These are phyloP conservation scores for Corvus moneduloides DNA, from an alignment of 2,113 vertebrate species.

Conservation along the genomic window DNA sequence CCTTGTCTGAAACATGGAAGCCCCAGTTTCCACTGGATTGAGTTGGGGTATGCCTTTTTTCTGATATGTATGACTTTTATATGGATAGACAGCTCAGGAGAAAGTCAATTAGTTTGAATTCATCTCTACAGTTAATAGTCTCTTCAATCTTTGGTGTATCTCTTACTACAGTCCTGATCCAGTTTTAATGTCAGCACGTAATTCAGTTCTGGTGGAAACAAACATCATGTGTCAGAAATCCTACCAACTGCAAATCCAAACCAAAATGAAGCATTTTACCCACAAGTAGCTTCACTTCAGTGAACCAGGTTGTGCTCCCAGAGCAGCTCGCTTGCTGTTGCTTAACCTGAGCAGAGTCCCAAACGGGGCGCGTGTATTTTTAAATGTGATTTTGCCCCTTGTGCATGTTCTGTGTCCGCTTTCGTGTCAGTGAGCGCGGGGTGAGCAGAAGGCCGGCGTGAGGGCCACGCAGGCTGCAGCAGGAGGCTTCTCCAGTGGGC, in stretches of 20 bases:
- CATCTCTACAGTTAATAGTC: background rate
- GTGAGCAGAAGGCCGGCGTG: constrained; percentile 67
- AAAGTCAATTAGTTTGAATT: background rate
- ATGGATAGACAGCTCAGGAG: background rate
- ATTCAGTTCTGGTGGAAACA: background rate
- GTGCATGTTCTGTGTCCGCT: background rate
- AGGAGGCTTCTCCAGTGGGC: constrained; percentile 69
- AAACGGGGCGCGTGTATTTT: fast-evolving
- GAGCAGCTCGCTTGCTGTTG: fast-evolving
- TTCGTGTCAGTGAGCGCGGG: background rate
- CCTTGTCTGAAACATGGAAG: background rate
- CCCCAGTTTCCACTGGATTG: background rate
- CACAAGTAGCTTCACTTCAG: background rate
- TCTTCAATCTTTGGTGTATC: background rate
- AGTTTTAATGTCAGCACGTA: background rate
- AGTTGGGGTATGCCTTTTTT: background rate
- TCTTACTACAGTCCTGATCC: background rate
- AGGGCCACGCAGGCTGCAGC: constrained; percentile 56
- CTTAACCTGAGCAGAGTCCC: background rate
- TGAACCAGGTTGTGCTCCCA: background rate
- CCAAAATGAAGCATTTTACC: background rate
- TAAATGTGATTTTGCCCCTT: background rate
- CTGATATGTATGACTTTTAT: fast-evolving
- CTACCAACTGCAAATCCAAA: background rate
- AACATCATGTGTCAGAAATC: background rate